phyloP scores from a whole-genome alignment of 92 coral and sea anemone genomes.

The Phenganax stokvisi region DNA sequence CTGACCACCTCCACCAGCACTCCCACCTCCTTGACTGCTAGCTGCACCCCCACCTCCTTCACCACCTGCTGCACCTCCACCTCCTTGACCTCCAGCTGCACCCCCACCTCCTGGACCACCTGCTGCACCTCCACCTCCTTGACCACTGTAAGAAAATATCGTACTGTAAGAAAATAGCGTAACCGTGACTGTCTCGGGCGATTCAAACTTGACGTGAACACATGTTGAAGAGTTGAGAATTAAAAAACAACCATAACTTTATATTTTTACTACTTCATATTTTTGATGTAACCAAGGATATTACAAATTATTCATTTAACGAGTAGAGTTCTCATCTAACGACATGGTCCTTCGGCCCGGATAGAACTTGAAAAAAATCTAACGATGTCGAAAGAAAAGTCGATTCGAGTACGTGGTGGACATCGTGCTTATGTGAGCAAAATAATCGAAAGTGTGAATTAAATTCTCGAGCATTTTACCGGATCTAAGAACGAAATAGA shows the following conservation, averaged over 20 bases:
- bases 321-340: not conserved
- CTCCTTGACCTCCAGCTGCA: not conserved
- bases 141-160: not conserved
- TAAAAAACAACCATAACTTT: no score
- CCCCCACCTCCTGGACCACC: constrained; percentile 12
- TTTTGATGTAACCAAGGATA: no score
- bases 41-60: constrained; percentile 18
- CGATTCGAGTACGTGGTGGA: constrained; percentile 19
- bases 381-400: not conserved
- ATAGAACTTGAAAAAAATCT: not conserved
- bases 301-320: no score
- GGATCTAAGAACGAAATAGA: constrained; percentile 4
- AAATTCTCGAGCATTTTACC: constrained; percentile 7
- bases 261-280: no score
- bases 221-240: no score
- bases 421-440: constrained; percentile 13
- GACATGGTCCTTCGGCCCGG: constrained; percentile 2
- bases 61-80: not conserved
- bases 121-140: constrained; percentile 17
- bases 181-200: no score
- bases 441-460: constrained; percentile 6
- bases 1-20: not conserved
- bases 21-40: not conserved
- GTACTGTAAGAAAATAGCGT: no score
- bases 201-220: no score